Evolutionary conservation across 2,888 invertebrate genomes (phyloP).

Genomic region (Itoplectis maculator): DNA sequence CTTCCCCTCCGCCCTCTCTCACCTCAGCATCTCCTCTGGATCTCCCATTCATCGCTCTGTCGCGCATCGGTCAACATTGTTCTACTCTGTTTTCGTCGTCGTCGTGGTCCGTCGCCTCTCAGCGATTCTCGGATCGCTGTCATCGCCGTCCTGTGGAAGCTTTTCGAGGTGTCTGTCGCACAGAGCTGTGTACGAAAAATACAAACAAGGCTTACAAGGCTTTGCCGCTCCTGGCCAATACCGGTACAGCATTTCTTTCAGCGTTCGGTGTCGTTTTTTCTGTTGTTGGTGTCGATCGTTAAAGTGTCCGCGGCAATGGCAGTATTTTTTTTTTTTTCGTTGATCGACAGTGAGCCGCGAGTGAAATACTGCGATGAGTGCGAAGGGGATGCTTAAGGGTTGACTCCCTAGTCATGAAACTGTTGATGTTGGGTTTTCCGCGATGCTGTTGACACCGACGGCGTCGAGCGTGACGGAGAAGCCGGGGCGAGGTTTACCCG

Average conservation of each 20-base stretch:
- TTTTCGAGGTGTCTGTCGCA: slow-evolving; percentile 11
- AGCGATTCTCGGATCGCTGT: slow-evolving; percentile 1
- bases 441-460: background rate
- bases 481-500: background rate
- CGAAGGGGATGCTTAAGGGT: slow-evolving; percentile 1
- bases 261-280: background rate
- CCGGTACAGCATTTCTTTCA: slow-evolving; percentile 39
- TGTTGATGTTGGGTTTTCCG: slow-evolving; percentile 21
- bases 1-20: background rate
- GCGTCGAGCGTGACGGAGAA: background rate
- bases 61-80: slow-evolving; percentile 15
- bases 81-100: slow-evolving; percentile 22
- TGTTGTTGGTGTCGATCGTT: background rate
- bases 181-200: slow-evolving; percentile 2
- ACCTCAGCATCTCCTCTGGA: no score
- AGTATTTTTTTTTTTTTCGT: background rate
- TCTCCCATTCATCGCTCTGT: background rate
- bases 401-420: slow-evolving; percentile 2
- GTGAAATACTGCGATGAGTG: background rate
- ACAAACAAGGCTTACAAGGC: background rate
- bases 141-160: slow-evolving; percentile 36
- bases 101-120: background rate
- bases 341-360: background rate
- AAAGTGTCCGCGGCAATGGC: background rate
- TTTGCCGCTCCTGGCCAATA: slow-evolving; percentile 24